A percentile compares a stretch with the other conserved stretches of the same genome.
Conservation (phyloP, 2,113 vertebrate species). For the Corydoras sp. region DNA sequence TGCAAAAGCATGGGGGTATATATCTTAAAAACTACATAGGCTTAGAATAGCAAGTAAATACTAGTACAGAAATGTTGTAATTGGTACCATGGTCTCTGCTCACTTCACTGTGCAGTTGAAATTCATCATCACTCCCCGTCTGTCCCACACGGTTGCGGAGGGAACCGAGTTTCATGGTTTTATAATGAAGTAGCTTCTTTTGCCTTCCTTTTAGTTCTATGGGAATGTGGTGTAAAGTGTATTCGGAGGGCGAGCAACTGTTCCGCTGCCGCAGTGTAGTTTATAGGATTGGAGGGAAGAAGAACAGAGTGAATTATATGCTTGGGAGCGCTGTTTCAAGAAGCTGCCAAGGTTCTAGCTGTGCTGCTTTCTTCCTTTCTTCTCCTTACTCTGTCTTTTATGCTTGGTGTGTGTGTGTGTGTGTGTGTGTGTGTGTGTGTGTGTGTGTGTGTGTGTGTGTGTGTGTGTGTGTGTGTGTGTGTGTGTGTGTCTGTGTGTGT, state of each 20-base stretch:
- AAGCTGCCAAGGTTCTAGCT: slow-evolving; percentile 25
- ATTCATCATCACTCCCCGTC: not conserved
- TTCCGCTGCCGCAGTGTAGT: slow-evolving; percentile 6
- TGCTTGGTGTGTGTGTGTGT: not conserved
- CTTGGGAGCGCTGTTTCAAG: slow-evolving; percentile 11
- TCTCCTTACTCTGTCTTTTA: not conserved
- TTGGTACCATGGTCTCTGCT: no score
- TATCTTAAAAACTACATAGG: no score
- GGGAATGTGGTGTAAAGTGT: slow-evolving; percentile 3
- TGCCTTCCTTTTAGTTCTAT: not conserved
- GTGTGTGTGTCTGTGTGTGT: no score
- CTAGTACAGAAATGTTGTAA: not conserved
- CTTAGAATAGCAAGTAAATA: no score
- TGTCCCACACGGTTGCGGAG: slow-evolving; percentile 19
- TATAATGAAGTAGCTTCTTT: slow-evolving; percentile 4
- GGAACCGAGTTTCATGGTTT: slow-evolving; percentile 16
- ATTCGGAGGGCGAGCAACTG: slow-evolving; percentile 4
- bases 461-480: not conserved
- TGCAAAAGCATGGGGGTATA: no score
- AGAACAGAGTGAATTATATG: slow-evolving; percentile 26
- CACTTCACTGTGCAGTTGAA: not conserved
- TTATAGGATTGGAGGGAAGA: slow-evolving; percentile 31
- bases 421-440: not conserved
- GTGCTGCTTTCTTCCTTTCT: not conserved
- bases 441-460: not conserved